phyloP scores from a whole-genome alignment of 2,888 invertebrate genomes.

The Tetanocera ferruginea region DNA sequence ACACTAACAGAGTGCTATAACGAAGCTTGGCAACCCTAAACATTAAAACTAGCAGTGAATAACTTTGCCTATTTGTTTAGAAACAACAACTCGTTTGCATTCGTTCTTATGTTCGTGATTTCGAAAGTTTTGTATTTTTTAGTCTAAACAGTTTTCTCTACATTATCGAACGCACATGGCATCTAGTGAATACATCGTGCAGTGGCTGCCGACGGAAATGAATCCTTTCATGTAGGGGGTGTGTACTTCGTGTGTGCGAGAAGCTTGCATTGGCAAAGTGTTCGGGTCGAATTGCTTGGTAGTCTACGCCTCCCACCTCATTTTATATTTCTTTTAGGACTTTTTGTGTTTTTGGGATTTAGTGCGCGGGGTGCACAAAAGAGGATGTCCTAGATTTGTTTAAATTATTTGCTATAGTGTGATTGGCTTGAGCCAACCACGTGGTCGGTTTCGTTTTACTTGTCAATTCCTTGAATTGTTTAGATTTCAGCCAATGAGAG shows the following conservation, averaged over 20 bases:
- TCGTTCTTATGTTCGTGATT: constrained; percentile 36
- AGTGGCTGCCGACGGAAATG: constrained; percentile 57
- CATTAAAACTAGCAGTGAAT: constrained; percentile 17
- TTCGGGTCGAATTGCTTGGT: constrained; percentile 49
- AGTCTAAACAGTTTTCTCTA: constrained; percentile 56
- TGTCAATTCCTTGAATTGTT: constrained; percentile 45
- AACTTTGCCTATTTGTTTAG: constrained; percentile 30
- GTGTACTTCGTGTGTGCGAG: constrained; percentile 47
- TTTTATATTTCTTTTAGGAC: constrained; percentile 43
- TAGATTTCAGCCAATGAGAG: constrained; percentile 60
- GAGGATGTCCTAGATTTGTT: constrained; percentile 69
- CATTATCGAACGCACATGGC: constrained; percentile 40
- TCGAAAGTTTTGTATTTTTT: constrained; percentile 52
- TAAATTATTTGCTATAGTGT: constrained; percentile 70
- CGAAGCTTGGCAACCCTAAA: constrained; percentile 12
- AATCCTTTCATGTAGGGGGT: constrained; percentile 52
- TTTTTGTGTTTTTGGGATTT: constrained; percentile 55
- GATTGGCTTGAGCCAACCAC: constrained; percentile 64
- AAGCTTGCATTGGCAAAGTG: constrained; percentile 51
- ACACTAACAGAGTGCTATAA: neutral
- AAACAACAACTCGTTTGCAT: constrained; percentile 33
- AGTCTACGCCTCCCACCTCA: constrained; percentile 56
- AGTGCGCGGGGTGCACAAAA: constrained; percentile 57
- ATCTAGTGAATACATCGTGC: constrained; percentile 45
- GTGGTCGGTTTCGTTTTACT: constrained; percentile 42